Evolutionary conservation across 2,888 invertebrate genomes (phyloP), one percentile per base, ranked within the genome.

Genomic region (Campoplex nolae): DNA sequence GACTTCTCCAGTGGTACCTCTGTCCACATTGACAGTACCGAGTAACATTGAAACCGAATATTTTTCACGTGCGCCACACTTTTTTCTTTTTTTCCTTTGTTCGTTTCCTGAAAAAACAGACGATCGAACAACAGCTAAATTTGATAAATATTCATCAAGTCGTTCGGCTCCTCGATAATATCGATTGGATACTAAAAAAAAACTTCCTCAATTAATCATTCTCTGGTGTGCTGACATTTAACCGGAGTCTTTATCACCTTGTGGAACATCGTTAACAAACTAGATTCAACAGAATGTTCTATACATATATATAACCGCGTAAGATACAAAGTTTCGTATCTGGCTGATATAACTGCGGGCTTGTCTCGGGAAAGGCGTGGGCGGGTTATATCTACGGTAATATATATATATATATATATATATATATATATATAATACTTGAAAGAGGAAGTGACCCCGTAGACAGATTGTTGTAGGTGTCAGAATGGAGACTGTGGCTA

Each of bases 401-500:
- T 23, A 23, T 23, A 23, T 23, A 23, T 23, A 23, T n/a, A n/a
- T n/a, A n/a, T n/a, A 23, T 23, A 23, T 23, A 23, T 23, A 23
- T 0, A 23, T 23, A 23, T 23, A 51, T 42, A 42, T 68, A 38
- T 6, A 38, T 6, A 38, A 75, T 88, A 90, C 90, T 91, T 88
- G 88, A 89, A 90, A 88, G 90, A 91, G 91, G 91, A 92, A 90
- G 86, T 89, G 89, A 78, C 42, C n/a, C 88, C 81, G 89, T 81
- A 89, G 91, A 92, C 91, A 90, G 91, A 91, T 90, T 90, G 91
- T 90, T 83, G 84, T 80, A 84, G 88, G 83, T 85, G 88, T 83
- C 82, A 62, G 51, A 51, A 65, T 67, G 75, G 82, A 75, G 71
- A 28, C 65, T 56, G 74, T 73, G 75, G 42, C 62, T 28, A 79